Evolutionary conservation across 2,888 invertebrate species (phyloP).

Genomic region (Tetranychus piercei): DNA sequence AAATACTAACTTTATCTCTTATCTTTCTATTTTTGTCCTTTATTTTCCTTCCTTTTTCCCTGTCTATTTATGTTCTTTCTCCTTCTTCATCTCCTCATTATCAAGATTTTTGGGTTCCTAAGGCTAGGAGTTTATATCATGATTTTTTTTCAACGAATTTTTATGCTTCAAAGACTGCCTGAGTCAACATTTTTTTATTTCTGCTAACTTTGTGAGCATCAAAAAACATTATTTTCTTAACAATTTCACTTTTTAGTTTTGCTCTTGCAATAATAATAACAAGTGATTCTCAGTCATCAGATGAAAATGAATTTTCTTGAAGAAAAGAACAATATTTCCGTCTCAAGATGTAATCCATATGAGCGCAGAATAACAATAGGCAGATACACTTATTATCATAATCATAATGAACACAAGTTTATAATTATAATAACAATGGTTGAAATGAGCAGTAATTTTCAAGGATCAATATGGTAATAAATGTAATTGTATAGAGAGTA

Average conservation of each 20-base stretch:
- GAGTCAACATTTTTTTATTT: background rate
- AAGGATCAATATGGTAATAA: background rate
- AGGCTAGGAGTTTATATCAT: background rate
- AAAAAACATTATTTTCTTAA: background rate
- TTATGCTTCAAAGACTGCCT: background rate
- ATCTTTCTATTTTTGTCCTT: conserved; percentile 3
- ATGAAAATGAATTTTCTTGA: background rate
- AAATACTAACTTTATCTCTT: background rate
- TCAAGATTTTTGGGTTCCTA: background rate
- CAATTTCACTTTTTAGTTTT: background rate
- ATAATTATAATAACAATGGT: background rate
- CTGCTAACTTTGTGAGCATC: background rate
- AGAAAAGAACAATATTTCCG: background rate
- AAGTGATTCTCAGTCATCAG: background rate
- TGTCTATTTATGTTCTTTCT: background rate
- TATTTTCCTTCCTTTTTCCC: background rate
- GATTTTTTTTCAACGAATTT: background rate
- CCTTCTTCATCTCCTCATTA: background rate
- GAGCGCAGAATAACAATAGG: background rate
- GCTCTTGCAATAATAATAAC: background rate
- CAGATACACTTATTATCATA: background rate
- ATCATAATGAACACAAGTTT: background rate
- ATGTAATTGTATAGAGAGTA: background rate
- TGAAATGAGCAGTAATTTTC: background rate
- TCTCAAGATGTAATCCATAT: background rate